Base-by-base conservation (phyloP, 2,113 vertebrate species). In the Spea multiplicata region DNA sequence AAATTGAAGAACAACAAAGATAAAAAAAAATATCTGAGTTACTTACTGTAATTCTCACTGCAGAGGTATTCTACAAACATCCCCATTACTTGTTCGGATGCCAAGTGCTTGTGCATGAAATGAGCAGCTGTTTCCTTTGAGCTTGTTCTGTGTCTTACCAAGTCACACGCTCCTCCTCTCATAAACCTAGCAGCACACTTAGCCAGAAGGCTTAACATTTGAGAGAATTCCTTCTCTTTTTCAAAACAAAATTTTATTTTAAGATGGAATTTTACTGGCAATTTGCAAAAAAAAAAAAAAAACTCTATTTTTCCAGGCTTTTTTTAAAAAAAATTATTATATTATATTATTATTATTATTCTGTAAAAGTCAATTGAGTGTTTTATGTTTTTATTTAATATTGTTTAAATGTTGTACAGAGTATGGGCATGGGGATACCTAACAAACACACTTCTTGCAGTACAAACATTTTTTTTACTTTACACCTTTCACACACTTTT, bases 121-220 rank as follows among this genome's bases (percentile, higher is more conserved):
- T 81, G 82, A 91, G 86, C 92, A 93, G 91, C 92, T 94, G 91
- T 92, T 91, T 94, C 88, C 90, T 90, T 85, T 84, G 83, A 77
- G 88, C 89, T 78, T 81, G 59, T 81, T 84, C 84, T 88, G 85
- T 84, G 86, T 84, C 91, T 91, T 88, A 91, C 84, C 85, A 59
- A 88, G 93, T 94, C 93, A 94, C 91, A 93, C 93, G 93, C 70
- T 71, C 84, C 89, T 90, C 81, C 81, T 89, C 90, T 90, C 91
- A 91, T 91, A 91, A 90, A 90, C 76, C 83, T 85, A 70, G 49
- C 76, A 68, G 80, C 78, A 0, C 50, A 61, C 71, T 68, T 82
- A 90, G 91, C 92, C 90, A 90, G 88, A 88, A 92, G 91, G 88
- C 90, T 89, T 90, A 1, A 67, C 86, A 85, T 84, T 88, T 88